Evolutionary conservation across 2,888 invertebrate genomes (phyloP).

Genomic region (Beris chalybata): DNA sequence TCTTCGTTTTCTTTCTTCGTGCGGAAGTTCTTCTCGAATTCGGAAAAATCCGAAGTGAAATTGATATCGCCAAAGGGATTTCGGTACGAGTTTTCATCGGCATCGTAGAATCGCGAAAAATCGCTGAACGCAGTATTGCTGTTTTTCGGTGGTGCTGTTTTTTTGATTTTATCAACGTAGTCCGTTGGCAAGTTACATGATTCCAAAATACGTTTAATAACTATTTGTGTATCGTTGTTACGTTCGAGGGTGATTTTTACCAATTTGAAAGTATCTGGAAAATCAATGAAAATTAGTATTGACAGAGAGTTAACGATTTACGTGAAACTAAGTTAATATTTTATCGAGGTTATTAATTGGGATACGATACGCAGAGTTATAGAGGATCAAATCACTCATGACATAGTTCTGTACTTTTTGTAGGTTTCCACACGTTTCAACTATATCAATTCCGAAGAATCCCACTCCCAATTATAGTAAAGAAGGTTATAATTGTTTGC

Average conservation of each 20-base stretch:
- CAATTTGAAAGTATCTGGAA: conserved; percentile 68
- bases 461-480: no score
- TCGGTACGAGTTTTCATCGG: conserved; percentile 11
- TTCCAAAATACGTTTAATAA: conserved; percentile 71
- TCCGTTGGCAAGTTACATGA: conserved; percentile 85
- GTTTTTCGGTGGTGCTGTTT: conserved; percentile 16
- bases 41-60: conserved; percentile 38
- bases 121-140: conserved; percentile 13
- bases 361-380: no score
- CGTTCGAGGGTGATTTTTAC: conserved; percentile 74
- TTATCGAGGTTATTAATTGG: no score
- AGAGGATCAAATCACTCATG: no score
- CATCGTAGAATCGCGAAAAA: conserved; percentile 34
- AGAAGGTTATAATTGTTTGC: no score
- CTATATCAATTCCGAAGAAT: no score
- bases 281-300: not conserved
- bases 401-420: no score
- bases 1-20: conserved; percentile 33
- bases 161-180: conserved; percentile 73
- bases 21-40: conserved; percentile 41
- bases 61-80: conserved; percentile 39
- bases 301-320: no score
- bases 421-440: no score
- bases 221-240: conserved; percentile 69
- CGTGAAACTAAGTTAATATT: no score